Evolutionary conservation across 2,113 vertebrate genomes (phyloP), one percentile per base, ranked within the genome.

Genomic region (Phoenicopterus ruber): DNA sequence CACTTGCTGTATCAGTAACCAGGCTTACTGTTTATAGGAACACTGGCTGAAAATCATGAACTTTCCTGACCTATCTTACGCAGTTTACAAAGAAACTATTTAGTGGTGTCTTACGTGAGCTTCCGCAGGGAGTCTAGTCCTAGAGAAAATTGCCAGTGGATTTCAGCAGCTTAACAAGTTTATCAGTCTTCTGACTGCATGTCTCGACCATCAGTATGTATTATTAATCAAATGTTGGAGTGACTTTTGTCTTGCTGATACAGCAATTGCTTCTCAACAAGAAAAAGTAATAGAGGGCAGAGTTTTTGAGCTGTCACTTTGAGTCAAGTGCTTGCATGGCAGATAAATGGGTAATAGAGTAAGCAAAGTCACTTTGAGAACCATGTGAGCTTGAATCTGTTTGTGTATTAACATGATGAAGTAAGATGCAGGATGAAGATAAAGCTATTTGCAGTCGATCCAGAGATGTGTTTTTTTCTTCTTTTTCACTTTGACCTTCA

Each of bases 361-460:
- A 83, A 89, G 91, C 89, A 97, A 97, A 96, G 97, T 97, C 95
- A 97, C 96, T 95, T 96, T 94, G 86, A 95, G 86, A 89, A 52
- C 81, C 40, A 25, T 85, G 78, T 61, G 82, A 90, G 58, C 84
- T 80, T 76, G 61, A 76, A 88, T 88, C 63, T 92, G 74, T 95
- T 89, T 93, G 66, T 89, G 58, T 95, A 85, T 89, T 94, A 95
- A 94, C 34, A 61, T 49, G 91, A 44, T 94, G 67, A 93, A 90
- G 46, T 80, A 66, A 96, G 96, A 96, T 90, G 84, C 63, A 94
- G 78, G 25, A 55, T 65, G 62, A 79, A 91, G 93, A 96, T 95
- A 95, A 94, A 84, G 61, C 50, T 86, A 86, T 71, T 95, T 94
- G 72, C 72, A 76, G 76, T 54, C 3, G 1, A 46, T 77, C 44